Evolutionary conservation across 2,888 invertebrate species (phyloP).

Genomic region (Andrena dorsata): DNA sequence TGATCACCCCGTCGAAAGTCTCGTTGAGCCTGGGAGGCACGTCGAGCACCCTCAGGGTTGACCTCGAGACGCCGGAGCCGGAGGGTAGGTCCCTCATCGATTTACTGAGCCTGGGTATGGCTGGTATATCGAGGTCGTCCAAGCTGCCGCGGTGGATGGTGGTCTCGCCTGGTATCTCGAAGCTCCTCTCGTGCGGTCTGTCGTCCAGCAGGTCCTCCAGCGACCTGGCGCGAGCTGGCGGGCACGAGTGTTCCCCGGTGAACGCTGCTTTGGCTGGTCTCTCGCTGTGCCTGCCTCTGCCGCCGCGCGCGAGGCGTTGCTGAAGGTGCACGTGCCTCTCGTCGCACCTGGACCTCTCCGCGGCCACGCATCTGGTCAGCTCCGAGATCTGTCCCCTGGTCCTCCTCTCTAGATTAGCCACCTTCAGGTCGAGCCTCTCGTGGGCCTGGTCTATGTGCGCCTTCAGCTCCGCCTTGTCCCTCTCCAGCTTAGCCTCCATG

Average conservation of each 20-base stretch:
- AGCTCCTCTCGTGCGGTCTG: slow-evolving; percentile 77
- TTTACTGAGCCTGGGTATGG: slow-evolving; percentile 79
- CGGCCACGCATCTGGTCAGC: slow-evolving; percentile 89
- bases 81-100: slow-evolving; percentile 79
- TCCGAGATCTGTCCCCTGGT: slow-evolving; percentile 91
- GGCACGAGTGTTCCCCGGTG: slow-evolving; percentile 84
- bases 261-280: slow-evolving; percentile 86
- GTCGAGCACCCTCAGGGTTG: slow-evolving; percentile 74
- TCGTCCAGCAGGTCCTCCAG: slow-evolving; percentile 89
- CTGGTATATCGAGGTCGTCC: slow-evolving; percentile 81
- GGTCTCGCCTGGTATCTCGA: slow-evolving; percentile 81
- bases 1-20: slow-evolving; percentile 79
- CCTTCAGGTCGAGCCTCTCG: slow-evolving; percentile 92
- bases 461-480: slow-evolving; percentile 92
- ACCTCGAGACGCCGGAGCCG: slow-evolving; percentile 70
- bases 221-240: slow-evolving; percentile 89
- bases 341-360: slow-evolving; percentile 88
- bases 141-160: slow-evolving; percentile 77
- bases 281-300: slow-evolving; percentile 87
- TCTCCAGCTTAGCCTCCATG: slow-evolving; percentile 93
- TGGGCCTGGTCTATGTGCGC: slow-evolving; percentile 92
- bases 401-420: slow-evolving; percentile 91
- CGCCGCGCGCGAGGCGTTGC: slow-evolving; percentile 89
- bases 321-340: slow-evolving; percentile 89
- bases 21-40: slow-evolving; percentile 76